Base-by-base conservation (phyloP, 2,797 vertebrate species). In the Malacoctenus gilli region DNA sequence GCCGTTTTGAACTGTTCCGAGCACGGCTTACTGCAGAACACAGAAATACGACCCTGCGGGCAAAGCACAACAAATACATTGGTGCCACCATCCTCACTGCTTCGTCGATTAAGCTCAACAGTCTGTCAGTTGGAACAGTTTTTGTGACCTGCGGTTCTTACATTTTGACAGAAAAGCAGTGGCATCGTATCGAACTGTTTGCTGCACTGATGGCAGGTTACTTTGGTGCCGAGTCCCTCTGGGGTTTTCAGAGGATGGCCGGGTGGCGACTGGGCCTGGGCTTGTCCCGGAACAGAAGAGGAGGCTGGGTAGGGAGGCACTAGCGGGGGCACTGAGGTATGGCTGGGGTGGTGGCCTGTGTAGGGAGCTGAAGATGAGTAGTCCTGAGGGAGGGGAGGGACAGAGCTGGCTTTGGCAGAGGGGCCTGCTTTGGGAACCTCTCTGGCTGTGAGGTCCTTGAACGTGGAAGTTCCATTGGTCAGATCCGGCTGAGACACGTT, bases 171-270 rank as follows among this genome's bases (percentile, higher is more conserved):
- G 15, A 97, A 89, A 35, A 98, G 89, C 32, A 95, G 92, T 0
- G 97, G 97, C 82, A 96, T 99, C 59, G 88, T 90, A 61, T 81
- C 89, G 72, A 98, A 96, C 21, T 84, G 88, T 58, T 92, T 92
- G 68, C 73, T 94, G 88, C 97, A 99, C 80, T 97, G 94, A 70
- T 95, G 92, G 85, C 97, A 99, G 76, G 89, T 92, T 56, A 98
- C 91, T 80, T 90, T 94, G 12, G 91, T 77, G 37, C 49, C 1
- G 31, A 52, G 0, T 43, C 51, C 19, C 79, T 81, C 10, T 41
- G 47, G 20, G 37, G 35, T 49, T 82, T 87, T 8, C 23, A n/a
- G 25, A 8, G 55, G 43, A 31, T 79, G 75, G 36, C 40, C 58
- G 2, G 59, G 23, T 1, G 67, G 34, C 0, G 57, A 57, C 69